phyloP scores from a whole-genome alignment of 2,888 invertebrate genomes.

The Lithophane semibrunnea region DNA sequence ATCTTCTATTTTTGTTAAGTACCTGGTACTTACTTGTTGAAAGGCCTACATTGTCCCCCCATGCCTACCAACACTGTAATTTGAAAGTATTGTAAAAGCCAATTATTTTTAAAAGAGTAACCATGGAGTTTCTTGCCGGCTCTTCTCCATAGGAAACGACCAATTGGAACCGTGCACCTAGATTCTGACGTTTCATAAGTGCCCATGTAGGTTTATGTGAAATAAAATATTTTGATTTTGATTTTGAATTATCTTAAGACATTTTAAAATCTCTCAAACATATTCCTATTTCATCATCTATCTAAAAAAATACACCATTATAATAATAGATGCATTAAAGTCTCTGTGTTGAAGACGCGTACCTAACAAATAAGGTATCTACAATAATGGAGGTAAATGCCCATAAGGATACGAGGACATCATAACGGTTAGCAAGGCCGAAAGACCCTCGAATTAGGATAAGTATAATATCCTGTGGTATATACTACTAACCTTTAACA shows the following conservation, averaged over 20 bases:
- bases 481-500: conserved; percentile 6
- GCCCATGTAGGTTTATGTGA: no score
- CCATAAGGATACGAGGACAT: conserved; percentile 16
- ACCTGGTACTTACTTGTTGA: no score
- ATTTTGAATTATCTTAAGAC: neutral
- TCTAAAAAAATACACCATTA: neutral
- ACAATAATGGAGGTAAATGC: conserved; percentile 30
- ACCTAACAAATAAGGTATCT: conserved; percentile 1
- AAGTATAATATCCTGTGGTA: conserved; percentile 26
- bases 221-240: no score
- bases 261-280: neutral
- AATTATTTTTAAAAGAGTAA: no score
- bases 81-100: no score
- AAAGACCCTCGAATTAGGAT: conserved; percentile 51
- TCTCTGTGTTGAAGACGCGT: neutral
- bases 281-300: neutral
- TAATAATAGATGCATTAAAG: neutral
- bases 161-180: no score
- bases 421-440: conserved; percentile 9
- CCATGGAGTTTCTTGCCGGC: no score
- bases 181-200: no score
- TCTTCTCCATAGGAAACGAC: no score
- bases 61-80: no score
- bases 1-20: no score
- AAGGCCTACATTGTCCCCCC: no score